Percentiles rank a stretch among this genome's conserved stretches.
Evolutionary conservation across 2,113 vertebrate genomes (phyloP).

Genomic region (Ammodytes marinus): DNA sequence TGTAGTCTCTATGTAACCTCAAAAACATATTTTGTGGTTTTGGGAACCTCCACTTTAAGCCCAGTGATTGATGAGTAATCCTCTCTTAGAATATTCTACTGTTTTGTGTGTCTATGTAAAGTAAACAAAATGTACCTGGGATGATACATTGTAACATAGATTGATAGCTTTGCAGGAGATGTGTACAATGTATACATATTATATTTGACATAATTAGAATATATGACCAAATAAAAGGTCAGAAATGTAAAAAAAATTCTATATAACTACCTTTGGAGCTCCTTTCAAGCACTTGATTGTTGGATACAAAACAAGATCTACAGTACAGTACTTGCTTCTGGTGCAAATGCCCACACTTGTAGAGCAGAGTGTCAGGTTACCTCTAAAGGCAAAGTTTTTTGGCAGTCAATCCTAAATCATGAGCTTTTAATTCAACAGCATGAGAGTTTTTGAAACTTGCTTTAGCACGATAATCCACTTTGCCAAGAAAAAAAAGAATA

Average conservation of each 20-base stretch:
- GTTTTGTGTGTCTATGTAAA: background rate
- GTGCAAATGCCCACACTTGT: background rate
- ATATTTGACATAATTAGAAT: background rate
- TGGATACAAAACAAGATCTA: background rate
- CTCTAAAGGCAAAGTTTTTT: slow-evolving; percentile 3
- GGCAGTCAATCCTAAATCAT: background rate
- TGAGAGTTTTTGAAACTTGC: slow-evolving; percentile 15
- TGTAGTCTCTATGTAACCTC: slow-evolving; percentile 24
- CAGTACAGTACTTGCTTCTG: no score
- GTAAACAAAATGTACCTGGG: background rate
- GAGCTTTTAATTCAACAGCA: background rate
- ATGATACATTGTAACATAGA: background rate
- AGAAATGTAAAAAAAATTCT: background rate
- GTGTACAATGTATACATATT: background rate
- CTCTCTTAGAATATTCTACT: slow-evolving; percentile 5
- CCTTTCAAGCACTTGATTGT: background rate
- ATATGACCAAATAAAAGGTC: background rate
- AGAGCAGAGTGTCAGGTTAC: no score
- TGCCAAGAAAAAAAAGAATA: background rate
- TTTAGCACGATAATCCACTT: background rate
- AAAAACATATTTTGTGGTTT: slow-evolving; percentile 59
- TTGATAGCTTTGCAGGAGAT: background rate
- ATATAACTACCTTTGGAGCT: background rate
- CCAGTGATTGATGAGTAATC: slow-evolving; percentile 61
- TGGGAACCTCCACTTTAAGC: slow-evolving; percentile 33